These are phyloP conservation scores for Mirza zaza DNA, from an alignment of 2,113 vertebrate genomes.

Conservation along the genomic window DNA sequence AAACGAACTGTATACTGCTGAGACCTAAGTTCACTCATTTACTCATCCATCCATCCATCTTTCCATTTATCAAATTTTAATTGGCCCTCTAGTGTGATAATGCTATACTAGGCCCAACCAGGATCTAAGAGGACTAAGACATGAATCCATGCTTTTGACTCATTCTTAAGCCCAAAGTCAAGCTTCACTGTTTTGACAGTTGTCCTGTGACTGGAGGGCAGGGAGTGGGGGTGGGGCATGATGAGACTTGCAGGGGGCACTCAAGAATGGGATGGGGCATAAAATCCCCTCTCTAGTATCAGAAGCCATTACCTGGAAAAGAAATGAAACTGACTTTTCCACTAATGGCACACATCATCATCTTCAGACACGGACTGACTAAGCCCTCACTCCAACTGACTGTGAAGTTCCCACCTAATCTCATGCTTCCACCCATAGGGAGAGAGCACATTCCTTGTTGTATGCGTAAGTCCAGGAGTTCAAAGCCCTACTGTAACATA, in stretches of 20 bases:
- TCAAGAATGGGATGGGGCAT: background rate
- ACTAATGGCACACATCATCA: background rate
- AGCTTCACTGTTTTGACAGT: background rate
- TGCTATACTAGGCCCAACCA: background rate
- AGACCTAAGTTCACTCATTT: background rate
- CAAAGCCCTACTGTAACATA: background rate
- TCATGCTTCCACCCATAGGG: background rate
- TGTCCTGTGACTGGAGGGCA: background rate
- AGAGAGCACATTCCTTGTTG: background rate
- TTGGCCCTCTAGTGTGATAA: background rate
- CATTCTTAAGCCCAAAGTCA: background rate
- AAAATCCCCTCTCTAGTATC: background rate
- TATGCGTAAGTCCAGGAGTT: background rate
- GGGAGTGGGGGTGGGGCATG: fast-evolving
- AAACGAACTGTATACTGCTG: background rate
- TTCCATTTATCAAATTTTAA: background rate
- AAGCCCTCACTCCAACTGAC: background rate
- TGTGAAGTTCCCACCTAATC: background rate
- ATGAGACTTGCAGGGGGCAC: background rate
- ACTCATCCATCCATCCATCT: background rate
- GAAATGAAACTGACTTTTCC: background rate
- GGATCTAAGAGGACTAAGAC: background rate
- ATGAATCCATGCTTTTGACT: background rate
- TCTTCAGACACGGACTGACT: background rate
- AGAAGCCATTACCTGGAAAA: background rate